Evolutionary conservation across 2,888 invertebrate genomes (phyloP).

Genomic region (Ceriagrion tenellum): DNA sequence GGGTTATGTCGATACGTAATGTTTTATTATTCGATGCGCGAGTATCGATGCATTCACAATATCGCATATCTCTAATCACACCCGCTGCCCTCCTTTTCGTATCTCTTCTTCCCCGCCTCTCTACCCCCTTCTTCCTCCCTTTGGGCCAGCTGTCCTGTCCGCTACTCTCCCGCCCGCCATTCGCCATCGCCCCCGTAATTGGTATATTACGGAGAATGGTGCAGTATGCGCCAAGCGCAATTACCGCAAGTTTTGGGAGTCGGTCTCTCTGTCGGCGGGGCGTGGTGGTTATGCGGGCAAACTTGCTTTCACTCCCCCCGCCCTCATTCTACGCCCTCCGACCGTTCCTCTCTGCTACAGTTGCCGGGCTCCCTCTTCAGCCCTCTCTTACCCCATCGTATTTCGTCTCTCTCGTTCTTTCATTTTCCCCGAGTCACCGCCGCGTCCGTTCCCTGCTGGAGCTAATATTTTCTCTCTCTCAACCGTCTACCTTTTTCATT

Average conservation of each 20-base stretch:
- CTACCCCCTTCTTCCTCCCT: background rate
- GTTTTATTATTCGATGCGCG: too few relatives aligned
- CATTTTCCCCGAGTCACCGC: background rate
- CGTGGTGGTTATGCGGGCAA: background rate
- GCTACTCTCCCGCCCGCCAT: background rate
- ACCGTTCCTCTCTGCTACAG: background rate
- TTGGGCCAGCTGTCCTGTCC: background rate
- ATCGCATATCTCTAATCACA: background rate
- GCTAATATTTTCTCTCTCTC: background rate
- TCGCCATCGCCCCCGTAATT: background rate
- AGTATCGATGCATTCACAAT: too few relatives aligned
- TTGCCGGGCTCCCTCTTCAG: background rate
- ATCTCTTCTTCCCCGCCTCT: background rate
- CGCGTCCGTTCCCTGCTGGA: background rate
- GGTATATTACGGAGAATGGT: slow-evolving; percentile 40
- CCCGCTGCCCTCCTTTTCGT: background rate
- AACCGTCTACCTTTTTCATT: background rate
- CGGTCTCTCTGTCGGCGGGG: background rate
- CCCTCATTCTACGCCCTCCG: too few relatives aligned
- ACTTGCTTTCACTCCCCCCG: background rate
- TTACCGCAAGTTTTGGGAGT: slow-evolving; percentile 35
- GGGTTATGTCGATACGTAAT: too few relatives aligned
- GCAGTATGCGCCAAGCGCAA: slow-evolving; percentile 32
- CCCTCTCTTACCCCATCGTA: background rate
- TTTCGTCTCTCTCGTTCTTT: background rate